These are phyloP conservation scores for Drepana arcuata DNA, from an alignment of 1,140 invertebrate genomes.

Conservation along the genomic window DNA sequence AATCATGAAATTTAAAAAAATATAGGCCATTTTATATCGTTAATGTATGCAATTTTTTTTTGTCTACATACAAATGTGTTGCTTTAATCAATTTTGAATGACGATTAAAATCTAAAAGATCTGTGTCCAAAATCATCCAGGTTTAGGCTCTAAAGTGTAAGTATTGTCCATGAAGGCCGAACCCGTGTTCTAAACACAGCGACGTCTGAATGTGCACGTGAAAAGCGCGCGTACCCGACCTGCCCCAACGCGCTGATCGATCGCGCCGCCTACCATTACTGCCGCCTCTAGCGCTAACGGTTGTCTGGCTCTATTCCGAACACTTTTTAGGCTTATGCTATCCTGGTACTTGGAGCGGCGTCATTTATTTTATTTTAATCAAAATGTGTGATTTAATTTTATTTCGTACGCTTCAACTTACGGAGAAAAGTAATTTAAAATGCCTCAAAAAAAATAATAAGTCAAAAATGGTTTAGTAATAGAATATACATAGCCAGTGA, in stretches of 20 bases:
- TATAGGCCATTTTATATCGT: neutral
- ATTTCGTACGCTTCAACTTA: neutral
- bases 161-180: neutral
- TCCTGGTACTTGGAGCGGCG: neutral
- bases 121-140: neutral
- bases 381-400: neutral
- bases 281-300: constrained; percentile 27
- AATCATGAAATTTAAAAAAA: neutral
- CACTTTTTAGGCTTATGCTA: neutral
- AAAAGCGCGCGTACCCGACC: constrained; percentile 35
- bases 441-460: neutral
- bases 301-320: constrained; percentile 3
- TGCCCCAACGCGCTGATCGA: constrained; percentile 50
- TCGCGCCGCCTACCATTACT: constrained; percentile 34
- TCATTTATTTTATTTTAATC: neutral
- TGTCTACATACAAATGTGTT: no score
- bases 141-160: no score
- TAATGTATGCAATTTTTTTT: no score
- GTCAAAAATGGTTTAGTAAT: neutral
- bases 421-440: neutral
- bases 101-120: neutral
- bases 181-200: no score
- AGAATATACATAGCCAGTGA: neutral
- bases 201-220: no score
- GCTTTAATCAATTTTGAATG: no score